Evolutionary conservation across 2,888 invertebrate genomes (phyloP), one percentile per base, ranked within the genome.

Genomic region (Leptura quadrifasciata): DNA sequence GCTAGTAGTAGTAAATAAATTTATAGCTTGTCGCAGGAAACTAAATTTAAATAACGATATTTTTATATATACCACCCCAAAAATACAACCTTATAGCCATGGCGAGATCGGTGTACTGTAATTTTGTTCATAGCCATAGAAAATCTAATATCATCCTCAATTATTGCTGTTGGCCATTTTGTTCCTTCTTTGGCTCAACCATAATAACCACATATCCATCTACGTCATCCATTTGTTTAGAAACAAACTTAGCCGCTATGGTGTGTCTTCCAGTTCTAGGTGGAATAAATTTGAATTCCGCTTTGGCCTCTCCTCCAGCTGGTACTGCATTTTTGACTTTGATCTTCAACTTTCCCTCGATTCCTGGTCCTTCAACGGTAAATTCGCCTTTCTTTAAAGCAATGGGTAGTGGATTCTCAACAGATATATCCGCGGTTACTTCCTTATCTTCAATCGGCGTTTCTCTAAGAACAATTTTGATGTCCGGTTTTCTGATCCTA

Each of bases 191-290:
- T 5, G 90, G 88, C 79, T 91, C 90, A 8, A 96, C 94, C 89
- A 93, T 93, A 82, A 96, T 94, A 68, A 94, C 92, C n/a, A 94
- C 88, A 89, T 94, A 96, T 1, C 98, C 97, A 85, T 97, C 97
- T 1, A 97, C 96, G 86, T 98, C 97, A 79, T 94, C 94, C 83
- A 98, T 91, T 88, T 98, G 96, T 84, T 94, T 95, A 12, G 96
- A 96, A 67, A 92, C 92, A 89, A 98, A 98, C 88, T 97, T 97
- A 20, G 95, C 97, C 24, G 95, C 93, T 78, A 98, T 93, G 18
- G 96, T 95, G 79, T 94, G 94, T 52, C 94, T 92, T 0, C 98
- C 98, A 0, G 93, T 91, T 88, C 94, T 93, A 2, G 94, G 94
- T 0, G 97, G 96, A 0, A 92, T 93, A 86, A 97, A 91, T 80